These are phyloP conservation scores for Hydrolagus colliei DNA, from an alignment of 2,797 vertebrate genomes.

Conservation along the genomic window DNA sequence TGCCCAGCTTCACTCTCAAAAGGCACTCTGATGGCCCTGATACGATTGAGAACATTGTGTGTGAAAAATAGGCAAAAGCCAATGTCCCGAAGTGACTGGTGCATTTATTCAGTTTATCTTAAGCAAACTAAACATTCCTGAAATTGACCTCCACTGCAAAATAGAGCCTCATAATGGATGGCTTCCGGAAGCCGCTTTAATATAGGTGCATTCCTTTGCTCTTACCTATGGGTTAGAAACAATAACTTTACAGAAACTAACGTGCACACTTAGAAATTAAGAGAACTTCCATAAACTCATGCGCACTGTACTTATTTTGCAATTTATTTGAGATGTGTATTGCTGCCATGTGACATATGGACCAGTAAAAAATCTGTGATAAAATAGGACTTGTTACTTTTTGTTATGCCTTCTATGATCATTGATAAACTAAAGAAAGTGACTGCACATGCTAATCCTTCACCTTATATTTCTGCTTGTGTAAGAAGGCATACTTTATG, in stretches of 20 bases:
- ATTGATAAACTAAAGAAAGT: constrained; percentile 24
- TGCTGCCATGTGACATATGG: neutral
- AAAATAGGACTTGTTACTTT: neutral
- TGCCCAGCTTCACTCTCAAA: neutral
- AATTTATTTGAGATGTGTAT: constrained; percentile 3
- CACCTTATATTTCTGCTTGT: constrained; percentile 27
- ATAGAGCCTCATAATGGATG: neutral
- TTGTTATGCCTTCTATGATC: constrained; percentile 8
- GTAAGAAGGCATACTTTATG: constrained; percentile 26
- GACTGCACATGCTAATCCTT: constrained; percentile 10
- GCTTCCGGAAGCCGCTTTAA: neutral
- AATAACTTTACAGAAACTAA: neutral
- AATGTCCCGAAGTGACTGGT: no score
- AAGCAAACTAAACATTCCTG: neutral
- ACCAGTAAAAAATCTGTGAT: neutral
- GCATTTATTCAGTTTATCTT: neutral
- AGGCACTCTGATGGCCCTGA: neutral
- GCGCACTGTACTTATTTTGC: neutral
- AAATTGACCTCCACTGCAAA: neutral
- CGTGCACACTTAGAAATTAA: neutral
- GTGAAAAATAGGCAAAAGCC: neutral
- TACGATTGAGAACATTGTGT: neutral
- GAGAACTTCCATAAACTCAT: neutral
- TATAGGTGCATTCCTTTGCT: neutral
- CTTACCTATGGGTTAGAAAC: neutral